Evolutionary conservation across 2,888 invertebrate species (phyloP).

Genomic region (Neoascia interrupta): DNA sequence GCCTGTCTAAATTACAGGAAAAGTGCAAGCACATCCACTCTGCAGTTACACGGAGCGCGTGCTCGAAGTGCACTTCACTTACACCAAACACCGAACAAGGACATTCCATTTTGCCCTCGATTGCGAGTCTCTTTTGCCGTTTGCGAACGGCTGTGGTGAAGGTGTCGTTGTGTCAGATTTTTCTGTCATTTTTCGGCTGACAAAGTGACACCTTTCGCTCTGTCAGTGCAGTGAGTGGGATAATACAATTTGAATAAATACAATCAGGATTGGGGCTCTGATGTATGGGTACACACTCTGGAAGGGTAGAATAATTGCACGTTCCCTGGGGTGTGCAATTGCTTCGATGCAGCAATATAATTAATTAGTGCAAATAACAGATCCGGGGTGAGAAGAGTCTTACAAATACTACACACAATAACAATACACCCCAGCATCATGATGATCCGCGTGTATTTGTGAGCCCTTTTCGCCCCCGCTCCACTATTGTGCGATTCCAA

Average conservation of each 20-base stretch:
- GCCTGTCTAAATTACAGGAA: constrained; percentile 57
- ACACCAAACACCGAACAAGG: constrained; percentile 11
- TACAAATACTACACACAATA: constrained; percentile 50
- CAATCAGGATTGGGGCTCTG: not conserved
- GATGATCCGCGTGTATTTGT: constrained; percentile 49
- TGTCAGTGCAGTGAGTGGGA: too few species aligned
- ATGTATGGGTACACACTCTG: not conserved
- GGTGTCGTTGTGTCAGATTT: not conserved
- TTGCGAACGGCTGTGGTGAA: not conserved
- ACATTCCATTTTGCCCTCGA: constrained; percentile 18
- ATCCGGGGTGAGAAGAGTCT: not conserved
- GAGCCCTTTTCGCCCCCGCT: not conserved
- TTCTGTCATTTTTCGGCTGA: constrained; percentile 14
- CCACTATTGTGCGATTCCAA: constrained; percentile 39
- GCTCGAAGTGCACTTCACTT: constrained; percentile 14
- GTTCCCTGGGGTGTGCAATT: constrained; percentile 24
- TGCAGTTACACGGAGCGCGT: not conserved
- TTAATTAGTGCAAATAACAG: constrained; percentile 52
- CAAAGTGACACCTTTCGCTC: constrained; percentile 27
- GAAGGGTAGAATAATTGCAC: constrained; percentile 12
- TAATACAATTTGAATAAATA: constrained; percentile 7
- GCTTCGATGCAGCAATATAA: constrained; percentile 20
- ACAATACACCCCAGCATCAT: constrained; percentile 36
- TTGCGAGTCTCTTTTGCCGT: not conserved
- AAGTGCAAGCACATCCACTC: constrained; percentile 56